Conservation (phyloP, 2,113 vertebrate species). For the Platysteira castanea region DNA sequence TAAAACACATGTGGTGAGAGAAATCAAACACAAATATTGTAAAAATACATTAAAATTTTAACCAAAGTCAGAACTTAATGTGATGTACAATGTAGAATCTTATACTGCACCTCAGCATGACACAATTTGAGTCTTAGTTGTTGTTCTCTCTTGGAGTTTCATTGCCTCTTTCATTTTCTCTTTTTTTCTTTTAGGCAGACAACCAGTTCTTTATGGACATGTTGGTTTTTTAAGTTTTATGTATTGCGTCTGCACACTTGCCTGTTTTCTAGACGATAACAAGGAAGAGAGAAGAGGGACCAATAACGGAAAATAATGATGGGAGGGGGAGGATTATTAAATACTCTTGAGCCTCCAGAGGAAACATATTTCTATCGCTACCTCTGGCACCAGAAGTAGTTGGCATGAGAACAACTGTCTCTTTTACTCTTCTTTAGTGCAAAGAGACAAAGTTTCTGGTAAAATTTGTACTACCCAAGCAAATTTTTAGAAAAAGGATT, state of each 20-base stretch:
- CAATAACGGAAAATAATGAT: slow-evolving; percentile 30
- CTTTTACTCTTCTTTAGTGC: slow-evolving; percentile 50
- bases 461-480: slow-evolving; percentile 58
- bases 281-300: slow-evolving; percentile 57
- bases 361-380: slow-evolving; percentile 49
- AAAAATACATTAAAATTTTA: not conserved
- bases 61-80: not conserved
- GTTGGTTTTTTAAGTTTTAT: not conserved
- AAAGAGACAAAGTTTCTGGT: slow-evolving; percentile 61
- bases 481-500: slow-evolving; percentile 54
- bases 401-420: slow-evolving; percentile 71
- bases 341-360: slow-evolving; percentile 56
- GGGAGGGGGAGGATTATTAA: slow-evolving; percentile 60
- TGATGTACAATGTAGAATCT: not conserved
- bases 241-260: not conserved
- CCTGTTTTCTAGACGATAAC: slow-evolving; percentile 59
- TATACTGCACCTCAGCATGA: not conserved
- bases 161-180: not conserved
- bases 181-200: not conserved
- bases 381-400: slow-evolving; percentile 61
- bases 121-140: not conserved
- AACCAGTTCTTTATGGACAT: not conserved
- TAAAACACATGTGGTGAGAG: not conserved
- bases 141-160: not conserved
- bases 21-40: not conserved